Evolutionary conservation across 1,140 invertebrate genomes (phyloP), one percentile per base, ranked within the genome.

Genomic region (Trichonephila inaurata): DNA sequence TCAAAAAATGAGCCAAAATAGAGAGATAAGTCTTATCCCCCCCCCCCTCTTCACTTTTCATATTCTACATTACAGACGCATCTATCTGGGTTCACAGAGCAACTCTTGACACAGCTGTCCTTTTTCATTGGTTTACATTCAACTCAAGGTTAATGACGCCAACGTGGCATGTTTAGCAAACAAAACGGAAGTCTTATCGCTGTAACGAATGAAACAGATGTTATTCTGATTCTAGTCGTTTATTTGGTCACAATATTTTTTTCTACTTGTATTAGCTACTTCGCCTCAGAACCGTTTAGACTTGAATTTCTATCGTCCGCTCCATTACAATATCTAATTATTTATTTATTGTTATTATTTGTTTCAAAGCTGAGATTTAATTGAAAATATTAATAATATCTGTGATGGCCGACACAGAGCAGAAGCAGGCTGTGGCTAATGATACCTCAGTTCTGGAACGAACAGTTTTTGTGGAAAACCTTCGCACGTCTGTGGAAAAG

Each of bases 121-220:
- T 12, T 82, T 62, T 89, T 88, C 85, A 93, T 93, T 93, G 92
- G 92, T 82, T 93, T 64, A 81, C 51, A 40, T 64, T 93, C 44
- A 58, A 21, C 64, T 64, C 92, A 93, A 93, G 92, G 92, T 93
- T 93, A 93, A 12, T 93, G 85, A 82, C 92, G 92, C 85, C 86
- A 66, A 81, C 92, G 85, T 93, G 92, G 92, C 86, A 81, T 93
- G 91, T 86, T 92, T 92, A 77, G 51, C 92, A 88, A 93, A 82
- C 66, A 92, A 62, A 87, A 87, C 81, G 91, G 91, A 93, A 88
- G 69, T 89, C 86, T 93, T 93, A 93, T 93, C 85, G 28, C 24
- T 14, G 19, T 8, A 33, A 72, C 33, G n/a, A 28, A 44, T 12
- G 24, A 16, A 93, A 82, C 51, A 62, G 92, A 81, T 88, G 85